phyloP scores from a whole-genome alignment of 2,113 vertebrate genomes.

The Menidia beryllina region DNA sequence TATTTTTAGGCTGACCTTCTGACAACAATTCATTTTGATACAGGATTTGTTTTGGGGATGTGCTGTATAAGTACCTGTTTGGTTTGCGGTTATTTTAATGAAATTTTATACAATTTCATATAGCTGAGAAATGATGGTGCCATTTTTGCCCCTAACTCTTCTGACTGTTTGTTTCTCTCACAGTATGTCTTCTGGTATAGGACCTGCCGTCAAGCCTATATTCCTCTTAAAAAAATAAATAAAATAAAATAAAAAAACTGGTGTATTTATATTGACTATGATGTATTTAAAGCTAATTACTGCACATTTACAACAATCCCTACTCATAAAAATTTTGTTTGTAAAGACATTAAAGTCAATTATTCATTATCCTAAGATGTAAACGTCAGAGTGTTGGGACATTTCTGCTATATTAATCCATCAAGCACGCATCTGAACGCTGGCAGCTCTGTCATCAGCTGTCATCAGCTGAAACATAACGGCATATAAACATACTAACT shows the following conservation, averaged over 20 bases:
- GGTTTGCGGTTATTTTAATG: neutral
- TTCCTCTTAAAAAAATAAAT: too few relatives aligned
- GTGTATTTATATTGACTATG: too few relatives aligned
- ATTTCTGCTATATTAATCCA: constrained; percentile 13
- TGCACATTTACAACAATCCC: too few relatives aligned
- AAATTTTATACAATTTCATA: neutral
- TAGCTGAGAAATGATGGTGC: neutral
- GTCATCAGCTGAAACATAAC: neutral
- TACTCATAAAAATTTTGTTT: too few relatives aligned
- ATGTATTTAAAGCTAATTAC: too few relatives aligned
- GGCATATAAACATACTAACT: neutral
- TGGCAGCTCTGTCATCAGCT: neutral
- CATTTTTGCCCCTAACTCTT: neutral
- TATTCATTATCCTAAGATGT: neutral
- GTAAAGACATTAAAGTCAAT: too few relatives aligned
- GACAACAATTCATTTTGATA: constrained; percentile 48
- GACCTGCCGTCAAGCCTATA: too few relatives aligned
- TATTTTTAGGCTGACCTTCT: constrained; percentile 69
- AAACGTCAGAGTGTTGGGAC: neutral
- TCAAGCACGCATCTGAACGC: neutral
- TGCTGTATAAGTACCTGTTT: constrained; percentile 2
- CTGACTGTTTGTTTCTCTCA: too few relatives aligned
- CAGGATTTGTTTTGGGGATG: constrained; percentile 42
- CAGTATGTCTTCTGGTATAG: too few relatives aligned
- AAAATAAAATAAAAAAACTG: too few relatives aligned